These are phyloP conservation scores for Euwallacea similis DNA, from an alignment of 1,140 invertebrate species.

Conservation along the genomic window DNA sequence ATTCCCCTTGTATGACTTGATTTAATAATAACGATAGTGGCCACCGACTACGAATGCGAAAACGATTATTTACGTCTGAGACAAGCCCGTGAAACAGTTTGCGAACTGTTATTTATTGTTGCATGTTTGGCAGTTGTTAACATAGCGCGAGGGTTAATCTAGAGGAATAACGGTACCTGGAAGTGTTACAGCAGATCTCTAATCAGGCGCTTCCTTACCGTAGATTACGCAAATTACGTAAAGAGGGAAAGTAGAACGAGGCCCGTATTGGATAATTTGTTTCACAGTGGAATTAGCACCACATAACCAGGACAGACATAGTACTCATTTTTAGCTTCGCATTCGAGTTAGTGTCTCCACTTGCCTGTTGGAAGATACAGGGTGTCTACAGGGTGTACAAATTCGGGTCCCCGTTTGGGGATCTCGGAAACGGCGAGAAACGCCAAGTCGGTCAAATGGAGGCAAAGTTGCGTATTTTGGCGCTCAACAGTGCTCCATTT, in stretches of 20 bases:
- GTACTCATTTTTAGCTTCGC: not conserved
- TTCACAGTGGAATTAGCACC: slow-evolving; percentile 5
- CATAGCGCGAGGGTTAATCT: not conserved
- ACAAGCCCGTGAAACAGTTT: not conserved
- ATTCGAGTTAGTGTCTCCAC: too few species aligned
- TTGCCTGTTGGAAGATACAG: too few species aligned
- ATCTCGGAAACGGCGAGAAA: too few species aligned
- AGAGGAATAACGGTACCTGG: too few species aligned
- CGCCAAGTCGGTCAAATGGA: too few species aligned
- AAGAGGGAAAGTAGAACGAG: slow-evolving; percentile 33
- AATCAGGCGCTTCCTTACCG: slow-evolving; percentile 7
- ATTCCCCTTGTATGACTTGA: slow-evolving; percentile 13
- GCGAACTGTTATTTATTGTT: slow-evolving; percentile 1
- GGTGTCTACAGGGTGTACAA: too few species aligned
- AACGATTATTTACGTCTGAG: too few species aligned
- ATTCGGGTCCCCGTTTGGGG: too few species aligned
- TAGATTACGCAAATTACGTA: slow-evolving; percentile 30
- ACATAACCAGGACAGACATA: not conserved
- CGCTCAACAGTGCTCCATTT: too few species aligned
- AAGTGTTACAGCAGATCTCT: too few species aligned
- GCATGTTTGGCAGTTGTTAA: not conserved
- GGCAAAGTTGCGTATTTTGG: too few species aligned
- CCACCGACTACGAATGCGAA: too few species aligned
- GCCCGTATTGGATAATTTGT: slow-evolving; percentile 26
- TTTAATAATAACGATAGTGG: slow-evolving; percentile 1